Base-by-base conservation (phyloP, 1,140 invertebrate genomes). In the Nephotettix cincticeps region DNA sequence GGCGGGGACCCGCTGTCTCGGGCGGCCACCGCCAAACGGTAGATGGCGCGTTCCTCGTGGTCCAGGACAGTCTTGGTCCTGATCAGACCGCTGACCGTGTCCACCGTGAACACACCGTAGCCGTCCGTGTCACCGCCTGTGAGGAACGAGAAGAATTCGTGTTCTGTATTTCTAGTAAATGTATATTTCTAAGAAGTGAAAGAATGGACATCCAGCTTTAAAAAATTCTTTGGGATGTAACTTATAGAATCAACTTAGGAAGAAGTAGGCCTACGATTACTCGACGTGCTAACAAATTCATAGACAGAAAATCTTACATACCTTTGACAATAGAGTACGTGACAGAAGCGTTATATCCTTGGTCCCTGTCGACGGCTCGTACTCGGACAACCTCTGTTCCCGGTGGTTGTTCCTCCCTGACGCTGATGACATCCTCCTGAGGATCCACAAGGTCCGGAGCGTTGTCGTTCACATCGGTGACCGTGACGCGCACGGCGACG, bases 381-480 rank as follows among this genome's bases (percentile, higher is more conserved):
- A 98, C 89, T 76, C 89, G 85, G 1, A 93, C 91, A 19, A 96
- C 92, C 82, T 95, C 93, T 0, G 92, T 90, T 14, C 92, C 91
- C 11, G 91, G 87, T 29, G 92, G 91, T 75, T 95, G 93, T 80
- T 95, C 93, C 81, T 96, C 94, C 47, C 93, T 85, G 11, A 96
- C 91, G 75, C 93, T 93, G 0, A 96, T 89, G 3, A 93, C 89
- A 79, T 94, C 91, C 79, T 94, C 92, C 77, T 91, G 88, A 4
- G 93, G 94, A 80, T 95, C 93, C 30, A 94, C 87, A 69, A 97
- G 94, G 80, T 91, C 88, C 13, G 94, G 94, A 9, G 90, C 86
- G 82, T 97, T 97, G 81, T 98, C 95, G 80, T 98, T 98, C 1
- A 94, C 88, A 80, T 97, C 95, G 17, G 87, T 85, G 1, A 94